phyloP scores from a whole-genome alignment of 1,140 invertebrate species.

The Nasonia longicornis region DNA sequence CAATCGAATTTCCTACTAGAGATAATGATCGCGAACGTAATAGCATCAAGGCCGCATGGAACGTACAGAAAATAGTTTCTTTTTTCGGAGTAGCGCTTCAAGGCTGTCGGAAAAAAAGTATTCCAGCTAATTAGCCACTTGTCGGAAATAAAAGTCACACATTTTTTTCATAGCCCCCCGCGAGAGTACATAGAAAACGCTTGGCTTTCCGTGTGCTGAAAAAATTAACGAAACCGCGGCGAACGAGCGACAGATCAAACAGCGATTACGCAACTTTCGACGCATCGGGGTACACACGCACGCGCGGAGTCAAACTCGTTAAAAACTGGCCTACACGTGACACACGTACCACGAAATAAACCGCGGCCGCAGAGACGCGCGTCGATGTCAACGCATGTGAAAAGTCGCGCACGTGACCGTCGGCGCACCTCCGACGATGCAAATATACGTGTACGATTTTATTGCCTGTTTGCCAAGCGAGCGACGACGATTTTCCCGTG shows the following conservation, averaged over 20 bases:
- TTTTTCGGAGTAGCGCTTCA: too few species aligned
- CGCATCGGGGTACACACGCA: neutral
- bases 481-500: neutral
- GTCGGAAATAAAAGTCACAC: neutral
- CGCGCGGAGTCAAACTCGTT: neutral
- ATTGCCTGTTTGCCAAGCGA: neutral
- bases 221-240: neutral
- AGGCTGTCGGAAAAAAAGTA: neutral
- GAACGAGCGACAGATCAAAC: neutral
- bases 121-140: neutral
- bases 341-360: neutral
- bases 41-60: too few species aligned
- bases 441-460: neutral
- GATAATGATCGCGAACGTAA: too few species aligned
- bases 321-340: neutral
- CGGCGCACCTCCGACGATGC: neutral
- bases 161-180: too few species aligned
- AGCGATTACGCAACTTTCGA: neutral
- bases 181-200: neutral
- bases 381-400: neutral
- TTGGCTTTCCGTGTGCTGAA: slow-evolving; percentile 4
- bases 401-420: neutral
- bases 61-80: too few species aligned
- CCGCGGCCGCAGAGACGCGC: too few species aligned
- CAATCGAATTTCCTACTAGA: too few species aligned